Conservation (phyloP, 1,140 invertebrate species). For the Lineus longissimus region DNA sequence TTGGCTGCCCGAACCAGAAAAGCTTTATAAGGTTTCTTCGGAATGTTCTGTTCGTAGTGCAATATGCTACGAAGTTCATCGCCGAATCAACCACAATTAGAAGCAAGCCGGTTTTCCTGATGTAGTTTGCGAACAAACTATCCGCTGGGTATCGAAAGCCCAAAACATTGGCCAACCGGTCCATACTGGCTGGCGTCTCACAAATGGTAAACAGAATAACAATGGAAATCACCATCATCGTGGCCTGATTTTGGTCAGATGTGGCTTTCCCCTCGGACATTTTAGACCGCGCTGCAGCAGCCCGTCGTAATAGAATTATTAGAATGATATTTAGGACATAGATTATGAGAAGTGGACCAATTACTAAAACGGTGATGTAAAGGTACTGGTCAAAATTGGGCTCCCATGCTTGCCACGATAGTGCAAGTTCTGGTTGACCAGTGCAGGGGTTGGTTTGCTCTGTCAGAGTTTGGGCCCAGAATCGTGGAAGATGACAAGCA, state of each 20-base stretch:
- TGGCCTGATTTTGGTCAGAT: not conserved
- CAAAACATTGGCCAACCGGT: not conserved
- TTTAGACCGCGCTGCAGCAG: too few species aligned
- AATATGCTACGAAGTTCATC: not conserved
- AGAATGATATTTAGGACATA: too few species aligned
- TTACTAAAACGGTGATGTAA: too few species aligned
- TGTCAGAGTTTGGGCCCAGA: not conserved
- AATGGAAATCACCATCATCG: not conserved
- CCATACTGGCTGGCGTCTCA: slow-evolving; percentile 2
- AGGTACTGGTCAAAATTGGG: too few species aligned
- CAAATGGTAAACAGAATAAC: not conserved
- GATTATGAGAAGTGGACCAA: too few species aligned
- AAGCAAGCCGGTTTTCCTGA: not conserved
- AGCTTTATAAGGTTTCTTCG: not conserved
- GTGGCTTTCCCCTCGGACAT: not conserved
- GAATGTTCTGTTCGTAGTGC: not conserved
- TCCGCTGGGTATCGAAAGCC: not conserved
- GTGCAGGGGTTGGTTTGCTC: too few species aligned
- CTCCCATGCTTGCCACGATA: too few species aligned
- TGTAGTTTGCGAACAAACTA: not conserved
- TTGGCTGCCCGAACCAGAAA: too few species aligned
- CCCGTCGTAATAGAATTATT: too few species aligned
- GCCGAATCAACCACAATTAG: not conserved
- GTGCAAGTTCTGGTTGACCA: too few species aligned
- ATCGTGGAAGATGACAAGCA: not conserved